These are phyloP conservation scores for Heteromurus nitidus DNA, from an alignment of 2,888 invertebrate genomes.

Conservation along the genomic window DNA sequence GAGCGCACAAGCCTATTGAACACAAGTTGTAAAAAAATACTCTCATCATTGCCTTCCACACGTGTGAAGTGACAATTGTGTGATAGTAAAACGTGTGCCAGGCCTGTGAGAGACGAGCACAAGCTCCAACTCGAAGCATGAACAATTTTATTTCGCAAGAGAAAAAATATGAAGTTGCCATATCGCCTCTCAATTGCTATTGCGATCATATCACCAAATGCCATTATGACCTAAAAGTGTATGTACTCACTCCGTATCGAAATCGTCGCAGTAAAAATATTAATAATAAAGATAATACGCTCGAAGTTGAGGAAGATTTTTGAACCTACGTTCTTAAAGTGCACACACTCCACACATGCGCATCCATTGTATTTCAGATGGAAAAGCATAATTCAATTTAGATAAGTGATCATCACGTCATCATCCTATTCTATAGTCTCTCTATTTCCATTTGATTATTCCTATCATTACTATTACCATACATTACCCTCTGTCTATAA, in stretches of 20 bases:
- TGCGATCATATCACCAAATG: not conserved
- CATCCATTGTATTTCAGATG: too few relatives aligned
- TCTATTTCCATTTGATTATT: not conserved
- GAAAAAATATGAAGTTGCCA: too few relatives aligned
- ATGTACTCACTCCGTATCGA: not conserved
- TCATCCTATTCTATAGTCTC: too few relatives aligned
- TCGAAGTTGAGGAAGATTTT: not conserved
- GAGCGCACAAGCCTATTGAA: too few relatives aligned
- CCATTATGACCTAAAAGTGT: not conserved
- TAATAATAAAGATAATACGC: not conserved
- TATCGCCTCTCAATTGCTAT: too few relatives aligned
- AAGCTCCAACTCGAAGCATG: too few relatives aligned
- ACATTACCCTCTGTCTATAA: not conserved
- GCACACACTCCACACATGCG: not conserved
- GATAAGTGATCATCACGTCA: constrained; percentile 22
- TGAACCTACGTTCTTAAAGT: not conserved
- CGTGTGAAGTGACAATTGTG: too few relatives aligned
- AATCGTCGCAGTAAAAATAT: not conserved
- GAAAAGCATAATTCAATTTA: constrained; percentile 29
- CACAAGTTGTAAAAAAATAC: too few relatives aligned
- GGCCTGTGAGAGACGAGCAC: too few relatives aligned
- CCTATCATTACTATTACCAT: not conserved
- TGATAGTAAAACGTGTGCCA: too few relatives aligned
- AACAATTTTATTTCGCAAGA: too few relatives aligned
- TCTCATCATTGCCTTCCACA: too few relatives aligned